Evolutionary conservation across 2,888 invertebrate genomes (phyloP).

Genomic region (Oxystoma pomonae): DNA sequence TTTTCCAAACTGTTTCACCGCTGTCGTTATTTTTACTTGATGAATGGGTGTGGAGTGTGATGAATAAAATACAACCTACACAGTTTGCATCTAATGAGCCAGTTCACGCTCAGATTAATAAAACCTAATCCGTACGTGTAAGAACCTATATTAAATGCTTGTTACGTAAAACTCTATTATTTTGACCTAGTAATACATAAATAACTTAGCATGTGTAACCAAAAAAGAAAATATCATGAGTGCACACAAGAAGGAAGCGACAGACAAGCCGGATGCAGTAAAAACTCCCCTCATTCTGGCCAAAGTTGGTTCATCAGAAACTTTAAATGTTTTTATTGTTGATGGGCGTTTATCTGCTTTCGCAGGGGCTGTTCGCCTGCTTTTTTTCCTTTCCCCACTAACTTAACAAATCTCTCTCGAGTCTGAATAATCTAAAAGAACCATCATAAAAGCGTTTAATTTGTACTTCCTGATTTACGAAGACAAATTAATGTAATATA

Average conservation of each 20-base stretch:
- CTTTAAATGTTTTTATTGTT: conserved; percentile 43
- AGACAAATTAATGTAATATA: conserved; percentile 26
- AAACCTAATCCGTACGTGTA: too few relatives aligned
- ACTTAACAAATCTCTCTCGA: conserved; percentile 24
- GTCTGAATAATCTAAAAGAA: conserved; percentile 24
- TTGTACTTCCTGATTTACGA: conserved; percentile 27
- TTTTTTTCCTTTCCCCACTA: conserved; percentile 20
- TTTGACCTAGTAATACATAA: too few relatives aligned
- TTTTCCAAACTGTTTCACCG: too few relatives aligned
- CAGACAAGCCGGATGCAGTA: conserved; percentile 26
- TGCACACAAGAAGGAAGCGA: conserved; percentile 12
- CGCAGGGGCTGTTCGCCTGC: conserved; percentile 19
- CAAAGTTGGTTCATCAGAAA: conserved; percentile 39
- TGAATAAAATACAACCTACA: too few relatives aligned
- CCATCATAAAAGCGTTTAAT: conserved; percentile 28
- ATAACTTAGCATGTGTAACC: too few relatives aligned
- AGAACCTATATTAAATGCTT: too few relatives aligned
- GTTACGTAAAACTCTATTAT: too few relatives aligned
- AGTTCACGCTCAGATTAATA: too few relatives aligned
- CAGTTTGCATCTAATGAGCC: too few relatives aligned
- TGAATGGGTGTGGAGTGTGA: too few relatives aligned
- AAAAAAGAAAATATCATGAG: conserved; percentile 11
- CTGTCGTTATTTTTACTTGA: too few relatives aligned
- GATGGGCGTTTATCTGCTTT: conserved; percentile 38
- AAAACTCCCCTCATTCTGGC: conserved; percentile 31